Base-by-base conservation (phyloP, 2,888 invertebrate species). In the Nephrocerus scutellatus region DNA sequence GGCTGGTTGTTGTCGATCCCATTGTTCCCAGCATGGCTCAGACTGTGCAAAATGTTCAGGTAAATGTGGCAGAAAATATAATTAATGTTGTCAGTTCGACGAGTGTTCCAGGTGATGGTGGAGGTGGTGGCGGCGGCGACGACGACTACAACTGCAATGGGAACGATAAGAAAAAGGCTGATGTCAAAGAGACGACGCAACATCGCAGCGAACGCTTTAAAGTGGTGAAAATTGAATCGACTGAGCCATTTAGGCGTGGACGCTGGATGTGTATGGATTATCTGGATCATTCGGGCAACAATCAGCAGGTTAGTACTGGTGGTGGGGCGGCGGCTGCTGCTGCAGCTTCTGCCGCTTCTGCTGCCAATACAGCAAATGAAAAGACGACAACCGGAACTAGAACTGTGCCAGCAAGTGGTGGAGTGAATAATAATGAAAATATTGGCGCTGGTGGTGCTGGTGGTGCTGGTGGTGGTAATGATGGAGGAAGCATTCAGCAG, bases 191-290 rank as follows among this genome's bases (percentile, higher is more conserved):
- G 59, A 81, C 83, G 64, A 77, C 80, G 58, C 81, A 81, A 65
- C 80, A 80, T 63, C 77, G 82, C 55, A 84, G 82, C 68, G 84
- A 85, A 68, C 75, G 92, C 49, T 92, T 92, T 70, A 89, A 89
- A 74, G 90, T 93, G 55, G 92, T 93, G 24, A 93, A 93, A 74
- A 90, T 93, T 54, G 91, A 91, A 70, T 90, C 89, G 55, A 88
- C 88, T n/a, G 89, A 90, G 70, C 91, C 92, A 13, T 91, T 90
- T 62, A 82, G 85, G 53, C 77, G 92, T 41, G 93, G 93, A 18
- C 75, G 92, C 53, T 93, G 93, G 93, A 82, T 83, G 68, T 93
- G 92, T 68, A 86, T 89, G 82, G 93, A 93, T 69, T 93, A 88
- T 68, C 73, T 89, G 56, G 91, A 92, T 72, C 86, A 89, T 57